These are phyloP conservation scores for Paguma larvata DNA, from an alignment of 2,797 vertebrate species.

Conservation along the genomic window DNA sequence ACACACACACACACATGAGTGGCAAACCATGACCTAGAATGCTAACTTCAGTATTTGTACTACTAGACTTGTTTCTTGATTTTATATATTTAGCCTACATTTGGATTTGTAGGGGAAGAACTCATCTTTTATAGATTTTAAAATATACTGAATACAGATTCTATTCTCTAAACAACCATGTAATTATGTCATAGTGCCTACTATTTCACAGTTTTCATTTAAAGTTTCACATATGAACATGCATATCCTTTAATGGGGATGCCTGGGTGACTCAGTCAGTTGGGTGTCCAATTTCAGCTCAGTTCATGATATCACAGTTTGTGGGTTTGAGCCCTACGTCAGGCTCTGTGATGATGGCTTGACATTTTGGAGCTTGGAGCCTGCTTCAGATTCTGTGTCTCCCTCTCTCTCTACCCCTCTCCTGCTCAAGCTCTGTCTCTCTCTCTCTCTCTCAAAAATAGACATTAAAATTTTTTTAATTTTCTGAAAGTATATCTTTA, in stretches of 20 bases:
- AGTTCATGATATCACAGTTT: too few relatives aligned
- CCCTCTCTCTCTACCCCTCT: too few relatives aligned
- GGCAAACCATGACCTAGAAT: neutral
- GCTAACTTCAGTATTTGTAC: neutral
- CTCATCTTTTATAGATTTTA: constrained; percentile 8
- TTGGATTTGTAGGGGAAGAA: neutral
- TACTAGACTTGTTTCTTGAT: neutral
- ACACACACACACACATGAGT: neutral
- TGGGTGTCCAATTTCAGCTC: too few relatives aligned
- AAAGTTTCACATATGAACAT: neutral
- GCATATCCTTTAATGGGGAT: neutral
- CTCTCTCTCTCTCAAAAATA: too few relatives aligned
- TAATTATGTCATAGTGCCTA: neutral
- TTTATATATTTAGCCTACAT: neutral
- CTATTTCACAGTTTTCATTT: constrained; percentile 48
- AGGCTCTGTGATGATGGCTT: too few relatives aligned
- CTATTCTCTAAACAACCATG: constrained; percentile 4
- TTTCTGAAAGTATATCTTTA: neutral
- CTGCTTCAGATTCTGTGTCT: too few relatives aligned
- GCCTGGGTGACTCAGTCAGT: too few relatives aligned
- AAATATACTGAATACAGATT: neutral
- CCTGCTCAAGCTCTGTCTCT: too few relatives aligned
- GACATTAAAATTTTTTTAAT: neutral
- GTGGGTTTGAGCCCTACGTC: too few relatives aligned
- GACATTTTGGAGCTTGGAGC: too few relatives aligned